Percentiles rank a stretch among this genome's conserved stretches.
These are phyloP conservation scores for Numenius phaeopus DNA, from an alignment of 2,797 vertebrate species.

Conservation along the genomic window DNA sequence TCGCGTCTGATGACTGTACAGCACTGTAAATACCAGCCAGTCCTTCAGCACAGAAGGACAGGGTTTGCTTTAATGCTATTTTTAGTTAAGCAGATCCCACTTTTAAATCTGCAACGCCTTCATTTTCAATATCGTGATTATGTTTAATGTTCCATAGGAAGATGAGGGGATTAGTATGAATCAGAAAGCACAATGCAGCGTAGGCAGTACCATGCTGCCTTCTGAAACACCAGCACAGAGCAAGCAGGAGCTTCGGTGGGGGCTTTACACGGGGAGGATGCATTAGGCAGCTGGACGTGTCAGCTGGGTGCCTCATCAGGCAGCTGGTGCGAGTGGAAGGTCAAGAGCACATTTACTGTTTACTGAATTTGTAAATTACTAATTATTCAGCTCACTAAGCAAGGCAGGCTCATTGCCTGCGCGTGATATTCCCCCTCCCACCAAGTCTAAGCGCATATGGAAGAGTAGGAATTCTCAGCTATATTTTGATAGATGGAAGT, in stretches of 20 bases:
- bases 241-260: not conserved
- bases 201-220: constrained; percentile 46
- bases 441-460: not conserved
- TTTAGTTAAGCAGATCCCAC: constrained; percentile 73
- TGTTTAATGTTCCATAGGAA: constrained; percentile 71
- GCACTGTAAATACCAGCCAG: constrained; percentile 70
- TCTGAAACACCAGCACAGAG: constrained; percentile 30
- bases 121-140: constrained; percentile 71
- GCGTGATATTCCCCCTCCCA: not conserved
- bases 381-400: constrained; percentile 67
- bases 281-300: constrained; percentile 64
- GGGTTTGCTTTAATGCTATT: constrained; percentile 69
- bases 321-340: constrained; percentile 65
- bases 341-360: constrained; percentile 60
- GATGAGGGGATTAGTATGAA: constrained; percentile 62
- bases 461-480: constrained; percentile 32
- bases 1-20: constrained; percentile 45
- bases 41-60: constrained; percentile 71
- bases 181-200: constrained; percentile 65
- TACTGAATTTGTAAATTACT: constrained; percentile 63
- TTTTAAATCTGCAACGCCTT: constrained; percentile 74
- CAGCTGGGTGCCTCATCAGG: constrained; percentile 66
- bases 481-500: constrained; percentile 39
- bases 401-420: constrained; percentile 21
- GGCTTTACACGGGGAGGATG: not conserved